Conservation (phyloP, 2,113 vertebrate genomes). For the Epinephelus cyanopodus region DNA sequence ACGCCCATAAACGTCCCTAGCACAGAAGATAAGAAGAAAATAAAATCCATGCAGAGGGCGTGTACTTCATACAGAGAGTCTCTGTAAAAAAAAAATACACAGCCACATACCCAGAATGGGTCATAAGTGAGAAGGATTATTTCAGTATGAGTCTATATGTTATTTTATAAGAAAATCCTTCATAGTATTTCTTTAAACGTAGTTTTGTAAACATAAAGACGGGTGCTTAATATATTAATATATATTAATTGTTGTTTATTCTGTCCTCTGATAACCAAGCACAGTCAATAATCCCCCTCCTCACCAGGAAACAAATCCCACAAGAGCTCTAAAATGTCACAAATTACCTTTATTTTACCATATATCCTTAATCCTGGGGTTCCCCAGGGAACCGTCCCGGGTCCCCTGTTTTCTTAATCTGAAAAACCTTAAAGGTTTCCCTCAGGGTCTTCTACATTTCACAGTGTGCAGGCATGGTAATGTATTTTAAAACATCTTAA, state of each 20-base stretch:
- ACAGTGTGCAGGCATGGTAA: conserved; percentile 40
- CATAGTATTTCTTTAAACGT: background rate
- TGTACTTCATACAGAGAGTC: no score
- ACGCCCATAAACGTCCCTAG: no score
- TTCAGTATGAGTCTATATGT: no score
- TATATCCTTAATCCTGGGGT: conserved; percentile 38
- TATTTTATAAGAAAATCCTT: no score
- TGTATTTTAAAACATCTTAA: conserved; percentile 73
- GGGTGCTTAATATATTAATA: background rate
- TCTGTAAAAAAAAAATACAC: no score
- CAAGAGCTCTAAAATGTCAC: background rate
- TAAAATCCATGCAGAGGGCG: no score
- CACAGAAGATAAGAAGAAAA: no score
- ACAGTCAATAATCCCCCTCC: conserved; percentile 13
- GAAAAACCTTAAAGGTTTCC: conserved; percentile 32
- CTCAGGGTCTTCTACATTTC: conserved; percentile 20
- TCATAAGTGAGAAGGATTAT: no score
- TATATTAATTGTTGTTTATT: background rate
- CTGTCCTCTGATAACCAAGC: background rate
- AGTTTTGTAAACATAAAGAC: background rate
- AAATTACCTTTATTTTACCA: conserved; percentile 10
- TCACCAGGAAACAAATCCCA: background rate
- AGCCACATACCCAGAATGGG: no score
- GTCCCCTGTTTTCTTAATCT: conserved; percentile 44
- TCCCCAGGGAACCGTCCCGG: conserved; percentile 49